Conservation (phyloP, 2,113 vertebrate species). For the Melospiza georgiana region DNA sequence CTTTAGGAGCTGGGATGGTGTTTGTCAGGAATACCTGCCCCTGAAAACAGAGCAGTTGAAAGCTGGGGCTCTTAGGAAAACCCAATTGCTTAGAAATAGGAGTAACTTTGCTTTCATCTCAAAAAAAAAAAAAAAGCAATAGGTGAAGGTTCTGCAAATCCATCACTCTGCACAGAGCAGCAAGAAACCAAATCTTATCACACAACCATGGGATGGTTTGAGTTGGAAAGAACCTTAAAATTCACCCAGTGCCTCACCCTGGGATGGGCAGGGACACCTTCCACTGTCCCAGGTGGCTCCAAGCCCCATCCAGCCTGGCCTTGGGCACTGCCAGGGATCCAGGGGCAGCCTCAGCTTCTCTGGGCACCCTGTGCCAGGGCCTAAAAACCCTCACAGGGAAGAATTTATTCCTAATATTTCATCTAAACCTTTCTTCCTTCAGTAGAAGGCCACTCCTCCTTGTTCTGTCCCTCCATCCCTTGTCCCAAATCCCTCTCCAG, state of each 20-base stretch:
- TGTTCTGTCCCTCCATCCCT: too few species aligned
- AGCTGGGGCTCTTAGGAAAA: not conserved
- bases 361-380: not conserved
- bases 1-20: not conserved
- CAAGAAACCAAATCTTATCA: not conserved
- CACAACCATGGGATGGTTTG: not conserved
- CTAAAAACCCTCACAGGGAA: not conserved
- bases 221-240: not conserved
- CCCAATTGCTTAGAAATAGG: not conserved
- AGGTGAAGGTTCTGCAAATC: not conserved
- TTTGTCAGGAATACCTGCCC: not conserved
- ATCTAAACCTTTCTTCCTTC: too few species aligned
- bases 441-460: too few species aligned
- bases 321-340: not conserved
- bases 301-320: rapidly evolving
- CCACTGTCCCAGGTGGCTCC: rapidly evolving
- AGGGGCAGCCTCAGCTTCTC: not conserved
- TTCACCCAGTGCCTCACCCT: rapidly evolving
- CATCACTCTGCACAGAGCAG: rapidly evolving
- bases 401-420: not conserved
- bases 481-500: too few species aligned
- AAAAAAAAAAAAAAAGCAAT: not conserved
- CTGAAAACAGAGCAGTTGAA: not conserved
- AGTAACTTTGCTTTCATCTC: not conserved
- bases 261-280: not conserved